Conservation (phyloP, 2,888 invertebrate genomes). For the Anoncus sp. region DNA sequence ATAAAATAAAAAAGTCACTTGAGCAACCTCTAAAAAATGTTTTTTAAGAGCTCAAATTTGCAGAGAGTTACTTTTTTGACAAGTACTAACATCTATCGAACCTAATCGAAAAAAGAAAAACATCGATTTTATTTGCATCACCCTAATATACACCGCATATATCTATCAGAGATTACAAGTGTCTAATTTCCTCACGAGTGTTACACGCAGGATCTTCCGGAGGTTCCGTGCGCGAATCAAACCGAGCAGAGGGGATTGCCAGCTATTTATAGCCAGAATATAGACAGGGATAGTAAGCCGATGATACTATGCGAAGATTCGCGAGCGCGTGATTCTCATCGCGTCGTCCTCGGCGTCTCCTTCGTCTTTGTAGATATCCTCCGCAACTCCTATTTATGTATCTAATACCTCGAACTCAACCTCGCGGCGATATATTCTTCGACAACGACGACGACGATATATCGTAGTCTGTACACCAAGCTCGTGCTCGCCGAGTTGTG, state of each 20-base stretch:
- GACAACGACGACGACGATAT: not conserved
- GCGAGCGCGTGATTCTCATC: slow-evolving; percentile 15
- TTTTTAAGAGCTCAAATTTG: no score
- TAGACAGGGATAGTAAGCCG: not conserved
- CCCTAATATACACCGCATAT: not conserved
- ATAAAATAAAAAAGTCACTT: no score
- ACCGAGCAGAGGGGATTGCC: not conserved
- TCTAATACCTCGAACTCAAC: not conserved
- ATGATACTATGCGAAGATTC: slow-evolving; percentile 4
- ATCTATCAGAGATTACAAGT: not conserved
- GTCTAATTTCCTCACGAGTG: not conserved
- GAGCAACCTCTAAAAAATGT: no score
- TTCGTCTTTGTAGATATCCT: not conserved
- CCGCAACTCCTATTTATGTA: not conserved
- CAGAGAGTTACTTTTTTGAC: no score
- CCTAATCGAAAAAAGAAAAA: no score
- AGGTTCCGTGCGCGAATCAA: not conserved
- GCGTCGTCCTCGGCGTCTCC: not conserved
- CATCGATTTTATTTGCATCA: no score
- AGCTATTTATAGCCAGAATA: not conserved
- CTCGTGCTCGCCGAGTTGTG: not conserved
- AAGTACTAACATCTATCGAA: no score
- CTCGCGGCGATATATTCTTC: not conserved
- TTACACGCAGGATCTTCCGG: not conserved
- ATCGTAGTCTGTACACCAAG: not conserved